A percentile compares a stretch with the other conserved stretches of the same genome.
phyloP scores from a whole-genome alignment of 2,113 vertebrate species.

The Proterorhinus semilunaris region DNA sequence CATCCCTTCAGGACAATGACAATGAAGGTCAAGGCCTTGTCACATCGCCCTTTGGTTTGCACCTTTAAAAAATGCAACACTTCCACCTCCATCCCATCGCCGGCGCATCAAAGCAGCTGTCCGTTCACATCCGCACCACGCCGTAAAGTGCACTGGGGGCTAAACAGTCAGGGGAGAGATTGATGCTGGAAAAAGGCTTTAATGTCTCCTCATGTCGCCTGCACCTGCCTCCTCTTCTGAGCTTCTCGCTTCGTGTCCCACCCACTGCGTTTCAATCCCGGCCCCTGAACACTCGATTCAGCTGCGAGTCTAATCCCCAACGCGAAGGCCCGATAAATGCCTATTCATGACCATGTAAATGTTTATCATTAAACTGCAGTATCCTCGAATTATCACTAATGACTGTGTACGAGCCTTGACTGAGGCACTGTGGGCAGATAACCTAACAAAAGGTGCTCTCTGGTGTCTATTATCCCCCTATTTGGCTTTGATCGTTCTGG shows the following conservation, averaged over 20 bases:
- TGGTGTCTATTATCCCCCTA: constrained; percentile 52
- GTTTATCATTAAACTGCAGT: constrained; percentile 60
- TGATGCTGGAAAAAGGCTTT: constrained; percentile 39
- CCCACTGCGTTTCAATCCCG: constrained; percentile 62
- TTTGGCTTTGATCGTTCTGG: constrained; percentile 71
- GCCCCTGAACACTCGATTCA: constrained; percentile 62
- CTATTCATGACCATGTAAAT: constrained; percentile 60
- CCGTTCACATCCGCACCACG: constrained; percentile 27
- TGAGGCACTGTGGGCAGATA: constrained; percentile 49
- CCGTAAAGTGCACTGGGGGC: constrained; percentile 33
- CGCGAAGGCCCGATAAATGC: constrained; percentile 55
- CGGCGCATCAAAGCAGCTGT: constrained; percentile 19
- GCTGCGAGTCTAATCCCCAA: constrained; percentile 57
- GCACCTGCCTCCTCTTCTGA: constrained; percentile 69
- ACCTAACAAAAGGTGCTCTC: constrained; percentile 47
- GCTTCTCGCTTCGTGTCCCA: constrained; percentile 60
- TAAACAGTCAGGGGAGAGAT: constrained; percentile 35
- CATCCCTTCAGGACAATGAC: constrained; percentile 3
- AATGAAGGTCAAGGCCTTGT: constrained; percentile 29
- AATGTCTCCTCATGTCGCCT: constrained; percentile 65
- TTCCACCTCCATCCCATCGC: constrained; percentile 7
- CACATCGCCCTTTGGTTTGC: constrained; percentile 12
- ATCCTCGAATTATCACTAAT: constrained; percentile 59
- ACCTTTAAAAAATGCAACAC: constrained; percentile 27
- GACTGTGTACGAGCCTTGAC: constrained; percentile 59